Evolutionary conservation across 2,113 vertebrate species (phyloP).

Genomic region (Prionailurus viverrinus): DNA sequence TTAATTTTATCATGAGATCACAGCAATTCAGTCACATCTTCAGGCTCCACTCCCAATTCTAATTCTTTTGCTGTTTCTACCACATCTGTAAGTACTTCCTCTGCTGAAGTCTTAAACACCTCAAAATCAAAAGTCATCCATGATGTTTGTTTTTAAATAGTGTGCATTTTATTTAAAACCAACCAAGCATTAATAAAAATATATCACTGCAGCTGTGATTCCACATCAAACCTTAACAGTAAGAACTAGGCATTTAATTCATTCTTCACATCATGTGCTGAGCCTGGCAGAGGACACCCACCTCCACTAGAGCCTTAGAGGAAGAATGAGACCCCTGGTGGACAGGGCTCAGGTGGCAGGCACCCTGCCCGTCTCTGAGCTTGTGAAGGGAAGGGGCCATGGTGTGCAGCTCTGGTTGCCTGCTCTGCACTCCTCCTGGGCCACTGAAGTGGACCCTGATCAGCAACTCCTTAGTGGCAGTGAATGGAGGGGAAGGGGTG

Average conservation of each 20-base stretch:
- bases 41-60: not conserved
- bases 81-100: not conserved
- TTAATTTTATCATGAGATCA: not conserved
- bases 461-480: not conserved
- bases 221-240: constrained; percentile 40
- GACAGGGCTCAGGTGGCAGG: not conserved
- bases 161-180: constrained; percentile 82
- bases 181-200: constrained; percentile 78
- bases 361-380: not conserved
- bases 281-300: not conserved
- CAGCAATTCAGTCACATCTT: not conserved
- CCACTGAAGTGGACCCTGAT: not conserved
- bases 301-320: not conserved
- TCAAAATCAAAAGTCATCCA: not conserved
- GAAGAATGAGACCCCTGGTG: not conserved
- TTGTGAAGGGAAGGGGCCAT: not conserved
- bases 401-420: not conserved
- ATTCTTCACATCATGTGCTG: not conserved
- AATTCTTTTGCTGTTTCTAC: not conserved
- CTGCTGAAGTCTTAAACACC: not conserved
- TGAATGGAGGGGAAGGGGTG: not conserved
- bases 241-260: constrained; percentile 18
- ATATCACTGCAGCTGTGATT: constrained; percentile 50
- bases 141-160: constrained; percentile 60
- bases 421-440: not conserved